Evolutionary conservation across 2,888 invertebrate species (phyloP).

Genomic region (Leptura quadrifasciata): DNA sequence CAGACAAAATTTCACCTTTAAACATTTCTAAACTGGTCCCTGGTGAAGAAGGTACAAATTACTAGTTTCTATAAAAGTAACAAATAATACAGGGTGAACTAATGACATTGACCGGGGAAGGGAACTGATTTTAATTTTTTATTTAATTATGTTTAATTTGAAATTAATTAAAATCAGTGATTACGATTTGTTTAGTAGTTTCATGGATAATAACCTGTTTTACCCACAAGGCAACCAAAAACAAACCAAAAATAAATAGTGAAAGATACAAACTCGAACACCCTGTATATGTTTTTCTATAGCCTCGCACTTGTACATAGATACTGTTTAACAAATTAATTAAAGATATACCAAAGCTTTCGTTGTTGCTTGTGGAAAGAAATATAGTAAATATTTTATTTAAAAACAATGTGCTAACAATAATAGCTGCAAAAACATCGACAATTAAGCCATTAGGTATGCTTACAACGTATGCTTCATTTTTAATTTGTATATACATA

Average conservation of each 20-base stretch:
- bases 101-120: constrained; percentile 18
- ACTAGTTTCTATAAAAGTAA: constrained; percentile 39
- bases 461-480: constrained; percentile 9
- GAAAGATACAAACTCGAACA: constrained; percentile 32
- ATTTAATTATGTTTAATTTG: constrained; percentile 16
- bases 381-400: constrained; percentile 10
- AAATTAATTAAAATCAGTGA: constrained; percentile 27
- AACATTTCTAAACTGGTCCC: constrained; percentile 38
- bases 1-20: constrained; percentile 43
- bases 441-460: constrained; percentile 21
- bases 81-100: constrained; percentile 21
- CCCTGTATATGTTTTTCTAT: constrained; percentile 34
- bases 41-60: constrained; percentile 41
- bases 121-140: constrained; percentile 30
- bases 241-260: constrained; percentile 29
- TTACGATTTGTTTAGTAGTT: constrained; percentile 13
- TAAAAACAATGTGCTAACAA: constrained; percentile 23
- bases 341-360: not conserved
- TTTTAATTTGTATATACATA: constrained; percentile 1
- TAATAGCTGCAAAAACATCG: constrained; percentile 37
- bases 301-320: constrained; percentile 8
- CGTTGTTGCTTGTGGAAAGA: constrained; percentile 11
- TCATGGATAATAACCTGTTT: constrained; percentile 16
- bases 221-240: constrained; percentile 32
- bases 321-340: constrained; percentile 5